Percentiles rank a stretch among this genome's conserved stretches.
Conservation (phyloP, 1,140 invertebrate species). For the Gonioctena quinquepunctata region DNA sequence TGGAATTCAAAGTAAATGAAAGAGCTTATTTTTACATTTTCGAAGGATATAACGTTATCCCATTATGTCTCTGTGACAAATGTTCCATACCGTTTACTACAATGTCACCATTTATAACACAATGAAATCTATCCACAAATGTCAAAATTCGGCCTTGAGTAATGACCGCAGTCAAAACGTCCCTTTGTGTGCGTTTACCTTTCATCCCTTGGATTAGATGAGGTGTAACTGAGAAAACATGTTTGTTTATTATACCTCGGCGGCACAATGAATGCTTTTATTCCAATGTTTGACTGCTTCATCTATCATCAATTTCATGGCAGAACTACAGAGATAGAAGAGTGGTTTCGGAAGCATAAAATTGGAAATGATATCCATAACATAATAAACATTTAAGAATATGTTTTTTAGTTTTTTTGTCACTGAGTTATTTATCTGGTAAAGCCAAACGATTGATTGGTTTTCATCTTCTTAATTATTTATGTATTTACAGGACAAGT, state of each 20-base stretch:
- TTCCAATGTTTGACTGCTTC: constrained; percentile 1
- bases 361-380: too few relatives aligned
- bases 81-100: constrained; percentile 25
- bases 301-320: constrained; percentile 15
- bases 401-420: too few relatives aligned
- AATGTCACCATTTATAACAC: constrained; percentile 39
- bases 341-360: too few relatives aligned
- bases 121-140: constrained; percentile 46
- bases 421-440: too few relatives aligned
- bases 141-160: constrained; percentile 49
- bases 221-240: constrained; percentile 16
- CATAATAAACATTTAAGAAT: too few relatives aligned
- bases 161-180: constrained; percentile 51
- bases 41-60: constrained; percentile 5
- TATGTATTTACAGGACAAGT: too few relatives aligned
- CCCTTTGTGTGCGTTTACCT: constrained; percentile 43
- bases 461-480: too few relatives aligned
- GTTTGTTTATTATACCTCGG: constrained; percentile 13
- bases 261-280: not conserved
- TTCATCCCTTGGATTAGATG: constrained; percentile 18
- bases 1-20: not conserved
- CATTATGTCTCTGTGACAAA: constrained; percentile 29
- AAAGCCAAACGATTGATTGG: too few relatives aligned
- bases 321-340: not conserved
- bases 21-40: not conserved